Base-by-base conservation (phyloP, 1,140 invertebrate species). In the Vanessa tameamea region DNA sequence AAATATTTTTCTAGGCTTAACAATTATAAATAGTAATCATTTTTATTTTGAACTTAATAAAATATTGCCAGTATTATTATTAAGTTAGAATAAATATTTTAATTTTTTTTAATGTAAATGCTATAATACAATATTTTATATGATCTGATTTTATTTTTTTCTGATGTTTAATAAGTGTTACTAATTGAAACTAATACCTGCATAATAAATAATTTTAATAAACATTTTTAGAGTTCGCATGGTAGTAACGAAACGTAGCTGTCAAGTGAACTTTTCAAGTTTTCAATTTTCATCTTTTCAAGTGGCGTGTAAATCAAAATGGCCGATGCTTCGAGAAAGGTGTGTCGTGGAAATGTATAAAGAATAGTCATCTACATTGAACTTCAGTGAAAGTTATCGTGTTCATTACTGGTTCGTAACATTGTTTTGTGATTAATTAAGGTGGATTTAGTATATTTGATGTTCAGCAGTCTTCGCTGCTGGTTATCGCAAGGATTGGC, bases 401-500 rank as follows among this genome's bases (percentile, higher is more conserved):
- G 88, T 91, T 82, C 83, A 82, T 79, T 88, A 86, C 90, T 91
- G 90, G 90, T 92, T 89, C 90, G 90, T 92, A 92, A 92, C 90
- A 85, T 92, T 91, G 87, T 87, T 84, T 91, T 92, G 89, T 91
- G 89, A 89, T 90, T 87, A 83, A 83, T 89, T 91, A 87, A 88
- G 83, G 89, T 91, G 90, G 84, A 89, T 87, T 88, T 87, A 90
- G 85, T 89, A 85, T 86, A 79, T 91, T 91, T 90, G 83, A 87
- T 90, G 85, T 91, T 83, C 87, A 89, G 87, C 83, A 78, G 77
- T 61, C 55, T 47, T 76, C 75, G 53, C 66, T 73, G 71, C 76
- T 72, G 76, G 72, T 75, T 74, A 31, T 67, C 71, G 69, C 69
- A 81, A 82, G 77, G 81, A 82, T 43, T 73, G 73, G 50, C 75